Conservation (phyloP, 1,140 invertebrate genomes). For the Metopolophium dirhodum region DNA sequence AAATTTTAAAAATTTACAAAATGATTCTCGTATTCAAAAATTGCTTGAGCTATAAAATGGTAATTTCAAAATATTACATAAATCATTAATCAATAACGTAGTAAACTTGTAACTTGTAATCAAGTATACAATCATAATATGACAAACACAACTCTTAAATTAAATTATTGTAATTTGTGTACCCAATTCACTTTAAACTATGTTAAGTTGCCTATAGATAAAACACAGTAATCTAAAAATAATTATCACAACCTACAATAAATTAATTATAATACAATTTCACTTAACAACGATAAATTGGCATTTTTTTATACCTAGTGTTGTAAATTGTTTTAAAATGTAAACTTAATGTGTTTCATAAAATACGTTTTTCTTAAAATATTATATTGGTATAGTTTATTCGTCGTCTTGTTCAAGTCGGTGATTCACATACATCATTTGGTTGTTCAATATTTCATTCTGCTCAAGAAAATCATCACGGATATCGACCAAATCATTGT, state of each 20-base stretch:
- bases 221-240: background rate
- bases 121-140: background rate
- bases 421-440: background rate
- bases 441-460: background rate
- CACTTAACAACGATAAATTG: background rate
- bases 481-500: background rate
- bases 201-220: background rate
- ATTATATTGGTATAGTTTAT: background rate
- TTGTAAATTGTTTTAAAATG: background rate
- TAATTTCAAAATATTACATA: background rate
- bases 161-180: background rate
- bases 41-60: background rate
- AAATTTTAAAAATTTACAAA: background rate
- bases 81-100: background rate
- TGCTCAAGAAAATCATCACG: background rate
- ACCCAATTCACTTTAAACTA: background rate
- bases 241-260: background rate
- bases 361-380: background rate
- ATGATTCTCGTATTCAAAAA: too few species aligned
- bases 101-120: background rate
- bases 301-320: too few species aligned
- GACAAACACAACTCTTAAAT: background rate
- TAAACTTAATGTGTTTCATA: background rate
- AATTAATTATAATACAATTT: background rate
- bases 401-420: background rate